A percentile compares a stretch with the other conserved stretches of the same genome.
Evolutionary conservation across 1,140 invertebrate genomes (phyloP).

Genomic region (Tetragnatha versicolor): DNA sequence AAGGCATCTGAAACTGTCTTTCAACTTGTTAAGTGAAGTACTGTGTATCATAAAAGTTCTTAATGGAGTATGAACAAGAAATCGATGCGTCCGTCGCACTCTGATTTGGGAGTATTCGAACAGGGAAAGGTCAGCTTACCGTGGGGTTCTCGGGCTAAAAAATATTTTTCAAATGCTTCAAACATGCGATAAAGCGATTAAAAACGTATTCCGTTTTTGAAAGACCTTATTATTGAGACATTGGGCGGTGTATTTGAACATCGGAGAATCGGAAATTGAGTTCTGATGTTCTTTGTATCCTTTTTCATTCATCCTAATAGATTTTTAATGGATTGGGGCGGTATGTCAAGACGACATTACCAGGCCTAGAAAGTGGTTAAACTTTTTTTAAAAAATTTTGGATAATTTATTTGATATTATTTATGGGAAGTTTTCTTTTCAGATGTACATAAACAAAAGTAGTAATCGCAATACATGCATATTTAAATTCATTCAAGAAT

Average conservation of each 20-base stretch:
- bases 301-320: not conserved
- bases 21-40: slow-evolving; percentile 45
- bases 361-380: too few species aligned
- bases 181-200: slow-evolving; percentile 23
- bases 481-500: too few species aligned
- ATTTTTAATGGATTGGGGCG: slow-evolving; percentile 13
- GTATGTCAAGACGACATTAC: too few species aligned
- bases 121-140: slow-evolving; percentile 19
- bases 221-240: slow-evolving; percentile 20
- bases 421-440: too few species aligned
- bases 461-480: too few species aligned
- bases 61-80: slow-evolving; percentile 44
- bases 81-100: slow-evolving; percentile 24
- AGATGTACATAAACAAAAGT: too few species aligned
- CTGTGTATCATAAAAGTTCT: slow-evolving; percentile 44
- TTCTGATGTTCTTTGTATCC: not conserved
- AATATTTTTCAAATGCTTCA: slow-evolving; percentile 5
- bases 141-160: slow-evolving; percentile 5
- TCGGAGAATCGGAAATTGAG: not conserved
- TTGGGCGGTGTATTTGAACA: not conserved
- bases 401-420: too few species aligned
- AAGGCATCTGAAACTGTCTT: slow-evolving; percentile 31
- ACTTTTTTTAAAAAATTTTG: too few species aligned
- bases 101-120: slow-evolving; percentile 19
- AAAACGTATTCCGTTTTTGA: slow-evolving; percentile 25